Conservation (phyloP, 2,113 vertebrate genomes). For the Phocoena phocoena region DNA sequence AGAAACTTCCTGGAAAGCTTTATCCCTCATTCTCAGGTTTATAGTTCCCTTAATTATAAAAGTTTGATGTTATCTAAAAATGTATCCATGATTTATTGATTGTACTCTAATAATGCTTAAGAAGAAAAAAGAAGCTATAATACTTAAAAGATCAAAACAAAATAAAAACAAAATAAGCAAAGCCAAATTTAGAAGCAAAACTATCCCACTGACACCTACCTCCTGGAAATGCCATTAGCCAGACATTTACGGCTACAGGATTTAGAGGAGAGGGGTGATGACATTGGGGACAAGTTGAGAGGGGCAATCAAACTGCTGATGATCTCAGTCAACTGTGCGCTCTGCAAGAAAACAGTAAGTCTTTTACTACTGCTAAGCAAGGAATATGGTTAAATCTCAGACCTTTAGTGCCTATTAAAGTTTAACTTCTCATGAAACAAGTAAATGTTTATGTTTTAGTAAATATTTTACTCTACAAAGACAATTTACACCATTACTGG, state of each 20-base stretch:
- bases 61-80: slow-evolving; percentile 1
- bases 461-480: background rate
- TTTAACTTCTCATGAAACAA: background rate
- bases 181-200: slow-evolving; percentile 9
- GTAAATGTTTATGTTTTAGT: background rate
- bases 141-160: slow-evolving; percentile 34
- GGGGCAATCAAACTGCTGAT: slow-evolving; percentile 94
- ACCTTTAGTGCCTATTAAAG: background rate
- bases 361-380: slow-evolving; percentile 41
- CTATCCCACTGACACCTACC: slow-evolving; percentile 82
- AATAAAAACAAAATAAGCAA: slow-evolving; percentile 22
- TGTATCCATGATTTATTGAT: background rate
- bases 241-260: slow-evolving; percentile 81
- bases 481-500: background rate
- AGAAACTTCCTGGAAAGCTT: background rate
- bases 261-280: slow-evolving; percentile 87
- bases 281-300: slow-evolving; percentile 87
- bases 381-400: background rate
- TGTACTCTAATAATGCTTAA: slow-evolving; percentile 2
- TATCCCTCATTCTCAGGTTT: background rate
- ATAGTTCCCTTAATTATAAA: background rate
- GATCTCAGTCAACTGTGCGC: slow-evolving; percentile 93
- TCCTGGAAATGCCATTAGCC: slow-evolving; percentile 84
- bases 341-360: slow-evolving; percentile 85
- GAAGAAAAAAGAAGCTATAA: background rate